These are phyloP conservation scores for Drosophila kuntzei DNA, from an alignment of 2,888 invertebrate genomes.

Conservation along the genomic window DNA sequence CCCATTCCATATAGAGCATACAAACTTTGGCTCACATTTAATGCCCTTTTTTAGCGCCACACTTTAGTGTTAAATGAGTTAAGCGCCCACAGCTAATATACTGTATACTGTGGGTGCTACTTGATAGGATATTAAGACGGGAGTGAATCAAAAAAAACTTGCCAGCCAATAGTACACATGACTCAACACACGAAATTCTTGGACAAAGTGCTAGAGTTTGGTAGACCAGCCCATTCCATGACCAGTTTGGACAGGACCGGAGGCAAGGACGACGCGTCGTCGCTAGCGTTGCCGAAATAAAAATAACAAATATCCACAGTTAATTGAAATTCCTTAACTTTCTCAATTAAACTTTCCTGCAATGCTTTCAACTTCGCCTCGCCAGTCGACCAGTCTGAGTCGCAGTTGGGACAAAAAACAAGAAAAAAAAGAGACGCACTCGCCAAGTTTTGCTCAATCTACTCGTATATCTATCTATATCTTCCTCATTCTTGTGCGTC, in stretches of 20 bases:
- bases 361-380: constrained; percentile 73
- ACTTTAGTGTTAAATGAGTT: constrained; percentile 56
- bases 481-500: constrained; percentile 18
- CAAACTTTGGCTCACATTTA: background rate
- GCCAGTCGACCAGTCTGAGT: constrained; percentile 42
- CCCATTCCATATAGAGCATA: constrained; percentile 3
- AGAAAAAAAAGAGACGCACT: constrained; percentile 31
- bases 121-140: constrained; percentile 70
- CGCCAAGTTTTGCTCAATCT: constrained; percentile 52
- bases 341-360: constrained; percentile 85
- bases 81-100: constrained; percentile 62
- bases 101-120: constrained; percentile 63
- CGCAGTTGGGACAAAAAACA: constrained; percentile 32
- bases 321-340: constrained; percentile 85
- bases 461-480: constrained; percentile 31
- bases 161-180: constrained; percentile 73
- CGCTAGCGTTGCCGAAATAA: constrained; percentile 66
- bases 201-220: constrained; percentile 31
- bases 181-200: constrained; percentile 74
- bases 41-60: background rate
- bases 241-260: constrained; percentile 3
- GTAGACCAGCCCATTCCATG: constrained; percentile 16
- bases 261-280: constrained; percentile 17
- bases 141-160: constrained; percentile 43
- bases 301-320: constrained; percentile 84